Base-by-base conservation (phyloP, 2,888 invertebrate genomes). In the Melipona bicolor region DNA sequence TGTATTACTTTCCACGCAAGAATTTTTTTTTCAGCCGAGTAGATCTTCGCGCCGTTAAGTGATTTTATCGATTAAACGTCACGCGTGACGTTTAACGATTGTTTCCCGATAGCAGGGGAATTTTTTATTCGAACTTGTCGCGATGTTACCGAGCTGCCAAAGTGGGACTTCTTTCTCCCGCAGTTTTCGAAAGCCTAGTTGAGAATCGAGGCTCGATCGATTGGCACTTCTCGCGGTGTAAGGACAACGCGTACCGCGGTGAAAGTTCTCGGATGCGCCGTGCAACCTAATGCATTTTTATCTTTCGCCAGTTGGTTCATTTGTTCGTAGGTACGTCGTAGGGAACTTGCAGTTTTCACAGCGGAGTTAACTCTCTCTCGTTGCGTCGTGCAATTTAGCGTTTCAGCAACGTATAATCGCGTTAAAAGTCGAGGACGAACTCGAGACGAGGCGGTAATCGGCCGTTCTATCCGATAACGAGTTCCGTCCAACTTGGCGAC, bases 371-470 rank as follows among this genome's bases (percentile, higher is more conserved):
- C 88, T 88, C 84, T 81, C 88, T 88, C 84, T 80, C 84, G 84
- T 77, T 77, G 88, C 85, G 81, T 87, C 69, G 81, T 79, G 87
- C 88, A 88, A 87, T 89, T 89, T 89, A 89, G 80, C 81, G 87
- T 89, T 89, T 84, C 88, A 86, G 87, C 79, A 74, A 89, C 83
- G 89, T 89, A 89, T 91, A 91, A 91, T 90, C 88, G 86, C 87
- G 90, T 91, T 91, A 91, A 90, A 89, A 91, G 90, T 90, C 89
- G 86, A 87, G 88, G 90, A 89, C 91, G 86, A 91, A 90, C 91
- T 91, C 90, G 83, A 85, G 90, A 90, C 88, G 89, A 87, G 87
- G 83, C 85, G 88, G 90, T 91, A 91, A 91, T 91, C 91, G 90
- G 80, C 88, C 88, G 90, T 90, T 88, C 88, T 90, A 90, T 91